Evolutionary conservation across 2,797 vertebrate species (phyloP), one percentile per base, ranked within the genome.

Genomic region (Muraenolepis orangiensis): DNA sequence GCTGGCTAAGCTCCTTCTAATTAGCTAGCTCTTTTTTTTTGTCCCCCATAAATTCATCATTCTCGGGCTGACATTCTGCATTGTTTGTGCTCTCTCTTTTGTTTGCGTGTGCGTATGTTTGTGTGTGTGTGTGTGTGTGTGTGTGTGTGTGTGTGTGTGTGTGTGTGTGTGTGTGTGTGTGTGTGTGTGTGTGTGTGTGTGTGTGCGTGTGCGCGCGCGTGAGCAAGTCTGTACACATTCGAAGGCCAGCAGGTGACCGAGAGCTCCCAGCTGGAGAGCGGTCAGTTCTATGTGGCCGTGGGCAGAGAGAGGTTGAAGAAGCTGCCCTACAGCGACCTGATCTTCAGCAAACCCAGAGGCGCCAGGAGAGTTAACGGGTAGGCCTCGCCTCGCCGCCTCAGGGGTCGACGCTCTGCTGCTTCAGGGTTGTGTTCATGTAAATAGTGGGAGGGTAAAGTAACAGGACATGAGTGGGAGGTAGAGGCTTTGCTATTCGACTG

Each of bases 241-340:
- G 95, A 95, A 80, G 98, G 98, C 79, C 93, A 92, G 20, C 94
- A 93, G 75, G 74, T 99, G 78, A 93, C 91, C 38, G 95, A 93
- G 40, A 96, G 96, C 13, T 90, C 91, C 64, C 94, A 97, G 69
- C 83, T 99, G 86, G 96, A 98, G 87, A 95, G 94, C 0, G 95
- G 98, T 28, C 96, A 98, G 85, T 95, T 96, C 77, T 99, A 98
- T 36, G 95, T 99, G 72, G 97, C 98, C 6, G 96, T 95, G 10
- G 98, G 98, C 74, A 95, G 96, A 91, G 97, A 99, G 70, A 96
- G 87, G 81, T 98, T 99, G 84, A 99, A 97, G 89, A 97, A 93
- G 80, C 87, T 99, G 77, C 93, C 95, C 0, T 99, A 99, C 74
- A 88, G 87, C 32, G 95, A 98, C 82, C 81, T 96, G 5, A 91